phyloP scores from a whole-genome alignment of 2,797 vertebrate genomes.

The Gymnodraco acuticeps region DNA sequence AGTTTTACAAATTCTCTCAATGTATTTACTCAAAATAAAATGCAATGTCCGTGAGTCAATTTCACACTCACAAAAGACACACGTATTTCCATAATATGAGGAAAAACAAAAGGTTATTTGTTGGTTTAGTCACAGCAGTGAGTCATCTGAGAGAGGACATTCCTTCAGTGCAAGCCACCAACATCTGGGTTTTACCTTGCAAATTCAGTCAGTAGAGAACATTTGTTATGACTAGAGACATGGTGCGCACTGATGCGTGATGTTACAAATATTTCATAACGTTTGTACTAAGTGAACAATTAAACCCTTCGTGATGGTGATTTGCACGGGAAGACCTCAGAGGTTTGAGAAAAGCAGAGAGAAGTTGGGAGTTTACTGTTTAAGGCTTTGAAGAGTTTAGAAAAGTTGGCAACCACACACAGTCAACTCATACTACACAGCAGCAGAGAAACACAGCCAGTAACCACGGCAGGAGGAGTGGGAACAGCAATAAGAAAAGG shows the following conservation, averaged over 20 bases:
- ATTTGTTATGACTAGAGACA: conserved; percentile 16
- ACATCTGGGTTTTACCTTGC: conserved; percentile 47
- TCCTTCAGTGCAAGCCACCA: conserved; percentile 68
- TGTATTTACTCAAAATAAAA: conserved; percentile 22
- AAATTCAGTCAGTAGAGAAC: conserved; percentile 5
- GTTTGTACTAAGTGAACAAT: conserved; percentile 20
- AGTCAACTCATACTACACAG: conserved; percentile 69
- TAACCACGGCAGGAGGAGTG: conserved; percentile 62
- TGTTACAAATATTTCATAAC: conserved; percentile 30
- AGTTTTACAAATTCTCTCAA: conserved; percentile 22
- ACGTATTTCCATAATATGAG: conserved; percentile 73
- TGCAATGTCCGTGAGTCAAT: conserved; percentile 33
- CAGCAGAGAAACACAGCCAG: conserved; percentile 69
- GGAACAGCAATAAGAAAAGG: conserved; percentile 53
- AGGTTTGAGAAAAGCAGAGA: conserved; percentile 59
- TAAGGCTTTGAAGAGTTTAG: conserved; percentile 58
- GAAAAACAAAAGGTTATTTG: conserved; percentile 77
- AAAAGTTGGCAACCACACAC: conserved; percentile 66
- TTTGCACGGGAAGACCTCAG: conserved; percentile 74
- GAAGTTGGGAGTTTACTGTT: conserved; percentile 60
- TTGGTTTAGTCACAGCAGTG: conserved; percentile 96
- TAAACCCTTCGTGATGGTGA: conserved; percentile 66
- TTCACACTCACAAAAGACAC: conserved; percentile 46
- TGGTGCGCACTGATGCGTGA: conserved; percentile 8
- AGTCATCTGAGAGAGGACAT: conserved; percentile 80